Evolutionary conservation across 2,113 vertebrate genomes (phyloP), one percentile per base, ranked within the genome.

Genomic region (Piliocolobus tephrosceles): DNA sequence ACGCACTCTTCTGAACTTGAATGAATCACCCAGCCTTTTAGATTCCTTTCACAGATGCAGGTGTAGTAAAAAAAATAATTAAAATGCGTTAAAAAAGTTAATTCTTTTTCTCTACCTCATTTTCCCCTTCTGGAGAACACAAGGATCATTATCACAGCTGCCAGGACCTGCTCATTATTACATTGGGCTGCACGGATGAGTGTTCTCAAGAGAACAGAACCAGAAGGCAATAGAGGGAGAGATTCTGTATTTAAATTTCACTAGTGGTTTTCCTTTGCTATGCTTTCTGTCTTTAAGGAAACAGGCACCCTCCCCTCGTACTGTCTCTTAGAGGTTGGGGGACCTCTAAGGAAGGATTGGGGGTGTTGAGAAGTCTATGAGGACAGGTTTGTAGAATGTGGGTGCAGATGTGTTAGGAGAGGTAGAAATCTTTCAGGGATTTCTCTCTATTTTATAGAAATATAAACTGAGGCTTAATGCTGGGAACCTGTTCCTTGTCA

Each of bases 91-190:
- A 38, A 79, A 68, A 87, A 87, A 82, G 87, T 55, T 47, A 38
- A 73, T 72, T 86, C 11, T 66, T 23, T 87, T 88, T 55, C n/a
- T 73, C 30, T 52, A 38, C 38, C 16, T 93, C 38, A 47, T 92
- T 87, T 91, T 90, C 45, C 22, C 68, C 52, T 84, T 96, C 18
- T 76, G 76, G 68, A 94, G 55, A 85, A 91, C 47, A 76, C 23
- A 88, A 55, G 38, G 43, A 38, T 32, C 47, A 50, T 5, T 20
- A 25, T n/a, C 5, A 1, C 52, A 72, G 55, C 38, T 80, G 20
- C n/a, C 47, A 30, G 27, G 11, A 72, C 22, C 45, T 84, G 20
- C n/a, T 85, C 57, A 22, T 78, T 40, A 68, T 96, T 61, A 81
- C 61, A 61, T 10, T 87, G 22, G 45, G 64, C 22, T 68, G 38